phyloP scores from a whole-genome alignment of 2,113 vertebrate species.

The Nyctibius bracteatus region DNA sequence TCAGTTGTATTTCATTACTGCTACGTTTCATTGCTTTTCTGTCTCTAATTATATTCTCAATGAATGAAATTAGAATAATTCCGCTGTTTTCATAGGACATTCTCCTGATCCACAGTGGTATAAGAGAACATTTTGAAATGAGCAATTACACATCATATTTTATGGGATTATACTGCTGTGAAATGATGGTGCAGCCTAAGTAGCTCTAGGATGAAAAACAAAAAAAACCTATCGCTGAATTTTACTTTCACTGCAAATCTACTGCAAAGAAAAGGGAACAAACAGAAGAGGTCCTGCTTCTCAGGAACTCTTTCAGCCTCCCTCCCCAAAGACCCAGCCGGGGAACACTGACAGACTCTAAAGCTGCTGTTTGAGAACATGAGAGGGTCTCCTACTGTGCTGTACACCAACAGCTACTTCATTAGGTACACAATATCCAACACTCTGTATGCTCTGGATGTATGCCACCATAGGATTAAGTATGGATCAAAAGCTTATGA shows the following conservation, averaged over 20 bases:
- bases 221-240: accelerated
- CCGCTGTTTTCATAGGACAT: not conserved
- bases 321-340: not conserved
- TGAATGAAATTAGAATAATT: not conserved
- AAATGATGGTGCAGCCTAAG: not conserved
- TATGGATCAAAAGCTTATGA: not conserved
- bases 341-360: not conserved
- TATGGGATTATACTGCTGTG: not conserved
- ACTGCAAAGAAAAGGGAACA: not conserved
- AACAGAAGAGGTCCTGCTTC: not conserved
- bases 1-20: not conserved
- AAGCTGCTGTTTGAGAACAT: not conserved
- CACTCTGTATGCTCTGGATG: not conserved
- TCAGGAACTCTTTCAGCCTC: not conserved
- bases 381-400: not conserved
- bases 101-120: not conserved
- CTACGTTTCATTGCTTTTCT: not conserved
- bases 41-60: not conserved
- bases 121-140: not conserved
- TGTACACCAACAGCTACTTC: not conserved
- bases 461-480: not conserved
- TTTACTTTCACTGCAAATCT: not conserved
- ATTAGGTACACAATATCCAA: not conserved
- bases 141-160: not conserved
- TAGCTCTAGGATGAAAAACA: not conserved